Conservation (phyloP, 2,113 vertebrate genomes). For the Protobothrops flavoviridis region DNA sequence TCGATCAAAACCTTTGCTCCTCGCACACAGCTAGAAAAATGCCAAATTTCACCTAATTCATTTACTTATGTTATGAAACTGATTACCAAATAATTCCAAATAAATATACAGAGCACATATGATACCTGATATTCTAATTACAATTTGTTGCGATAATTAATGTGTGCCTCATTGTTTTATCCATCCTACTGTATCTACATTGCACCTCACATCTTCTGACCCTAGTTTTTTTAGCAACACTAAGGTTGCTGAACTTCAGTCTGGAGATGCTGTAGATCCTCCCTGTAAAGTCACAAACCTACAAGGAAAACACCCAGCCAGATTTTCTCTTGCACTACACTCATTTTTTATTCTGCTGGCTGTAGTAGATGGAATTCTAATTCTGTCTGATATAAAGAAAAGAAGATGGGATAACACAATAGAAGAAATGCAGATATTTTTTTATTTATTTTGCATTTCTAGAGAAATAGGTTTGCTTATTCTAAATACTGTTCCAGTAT, state of each 20-base stretch:
- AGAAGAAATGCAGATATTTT: neutral
- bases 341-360: too few relatives aligned
- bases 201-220: fast-evolving
- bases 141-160: neutral
- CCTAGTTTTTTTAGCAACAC: neutral
- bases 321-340: neutral
- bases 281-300: neutral
- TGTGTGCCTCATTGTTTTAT: slow-evolving; percentile 1
- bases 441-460: neutral
- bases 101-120: neutral
- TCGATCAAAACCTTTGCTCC: slow-evolving; percentile 18
- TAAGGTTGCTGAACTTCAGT: neutral
- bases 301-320: neutral
- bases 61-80: neutral
- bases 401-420: neutral
- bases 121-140: neutral
- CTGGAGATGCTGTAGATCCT: neutral
- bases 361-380: neutral
- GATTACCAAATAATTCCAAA: neutral
- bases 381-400: neutral
- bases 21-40: neutral
- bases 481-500: neutral
- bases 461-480: neutral
- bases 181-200: neutral
- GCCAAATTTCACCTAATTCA: slow-evolving; percentile 12